Base-by-base conservation (phyloP, 2,113 vertebrate genomes). In the Cinclus cinclus region DNA sequence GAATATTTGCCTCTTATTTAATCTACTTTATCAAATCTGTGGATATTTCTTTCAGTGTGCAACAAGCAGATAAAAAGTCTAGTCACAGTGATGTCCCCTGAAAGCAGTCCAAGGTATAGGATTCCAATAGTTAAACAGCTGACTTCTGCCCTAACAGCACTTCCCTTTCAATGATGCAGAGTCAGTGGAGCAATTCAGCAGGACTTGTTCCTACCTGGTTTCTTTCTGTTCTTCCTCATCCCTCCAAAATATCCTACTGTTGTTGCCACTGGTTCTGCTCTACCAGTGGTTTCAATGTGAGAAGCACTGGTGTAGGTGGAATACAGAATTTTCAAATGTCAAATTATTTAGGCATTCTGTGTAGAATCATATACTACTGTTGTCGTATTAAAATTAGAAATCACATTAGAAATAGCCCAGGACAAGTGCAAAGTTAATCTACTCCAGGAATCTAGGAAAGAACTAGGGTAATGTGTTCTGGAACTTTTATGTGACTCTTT, bases 121-220 rank as follows among this genome's bases (percentile, higher is more conserved):
- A 94, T 89, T 95, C 82, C 83, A 97, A 47, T 30, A 93, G 92
- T 95, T 97, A 93, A 96, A 96, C 93, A 97, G 84, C 70, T 97
- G 97, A 79, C 94, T 97, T 95, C 90, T 93, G 28, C 95, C 90
- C 87, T 89, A 92, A 63, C 65, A 95, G 89, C 73, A 94, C 86
- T 97, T 96, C 90, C 84, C 75, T 95, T 92, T 92, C 95, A 97
- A 97, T 95, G 95, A 95, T 93, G 87, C 87, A 82, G 88, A 87
- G 75, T 89, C 91, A 93, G 47, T 90, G 92, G 52, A 95, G 95
- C 94, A 96, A 97, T 97, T 97, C 90, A 95, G 78, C 88, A 95
- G 65, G 89, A 20, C 68, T 92, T 93, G 35, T 69, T 86, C 74
- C 21, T 1, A 1, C n/a, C 77, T 20, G 7, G 33, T 56, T 81